Base-by-base conservation (phyloP, 2,888 invertebrate species). In the Lasioglossum oenotherae region DNA sequence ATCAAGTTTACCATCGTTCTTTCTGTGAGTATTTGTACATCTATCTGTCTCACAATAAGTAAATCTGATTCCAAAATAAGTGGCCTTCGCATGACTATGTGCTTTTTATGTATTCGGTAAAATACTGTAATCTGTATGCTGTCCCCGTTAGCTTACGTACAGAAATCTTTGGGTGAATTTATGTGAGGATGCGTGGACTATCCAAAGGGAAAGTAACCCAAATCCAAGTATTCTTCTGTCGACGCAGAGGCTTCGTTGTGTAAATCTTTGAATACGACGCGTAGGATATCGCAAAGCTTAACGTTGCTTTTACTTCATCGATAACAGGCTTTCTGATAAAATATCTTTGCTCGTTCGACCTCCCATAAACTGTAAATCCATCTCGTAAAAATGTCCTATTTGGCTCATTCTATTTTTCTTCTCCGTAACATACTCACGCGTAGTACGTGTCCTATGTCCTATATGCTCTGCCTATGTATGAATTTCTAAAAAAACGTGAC, bases 251-350 rank as follows among this genome's bases (percentile, higher is more conserved):
- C 53, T 81, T 57, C 49, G n/a, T 53, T 71, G 71, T 53, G 57
- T 74, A 77, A 84, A 71, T 80, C 78, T 78, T 81, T 67, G n/a
- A 60, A 35, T 78, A 73, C 57, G 44, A n/a, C 67, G 31, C n/a
- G 72, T 69, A 44, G 67, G 64, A 67, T 78, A 81, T 89, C 78
- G 85, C 86, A 80, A 74, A 84, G 88, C 81, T 87, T 83, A 81
- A 57, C 78, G 85, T 87, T 84, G 82, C 90, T 88, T 86, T 90
- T 85, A 86, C 84, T 88, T 87, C 79, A 84, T 81, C 81, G 81
- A 78, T 88, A 90, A 90, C 89, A 87, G 89, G 90, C 89, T 90
- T 89, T 78, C 85, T 85, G 89, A 90, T 90, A 89, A 90, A 88
- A 87, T 89, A 90, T 90, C 89, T 90, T 10, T 87, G 78, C 86